A percentile compares a stretch with the other conserved stretches of the same genome.
Conservation (phyloP, 2,113 vertebrate genomes). For the Peromyscus leucopus region DNA sequence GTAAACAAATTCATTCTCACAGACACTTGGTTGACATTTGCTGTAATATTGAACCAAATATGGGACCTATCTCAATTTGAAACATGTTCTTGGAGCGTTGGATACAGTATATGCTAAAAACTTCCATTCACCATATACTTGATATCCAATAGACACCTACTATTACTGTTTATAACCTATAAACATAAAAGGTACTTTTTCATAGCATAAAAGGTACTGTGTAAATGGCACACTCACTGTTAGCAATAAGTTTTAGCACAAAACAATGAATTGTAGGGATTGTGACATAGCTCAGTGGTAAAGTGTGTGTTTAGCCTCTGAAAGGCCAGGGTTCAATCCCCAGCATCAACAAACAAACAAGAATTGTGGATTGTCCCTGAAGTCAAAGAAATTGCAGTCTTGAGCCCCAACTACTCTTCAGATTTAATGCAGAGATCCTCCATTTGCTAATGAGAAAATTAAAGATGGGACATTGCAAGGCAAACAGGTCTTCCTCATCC, state of each 20-base stretch:
- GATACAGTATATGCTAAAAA: background rate
- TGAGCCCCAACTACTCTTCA: background rate
- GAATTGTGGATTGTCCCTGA: fast-evolving
- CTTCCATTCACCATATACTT: background rate
- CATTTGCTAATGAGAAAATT: background rate
- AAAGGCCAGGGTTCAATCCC: background rate
- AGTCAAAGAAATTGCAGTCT: background rate
- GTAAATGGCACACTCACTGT: background rate
- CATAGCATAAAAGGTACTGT: background rate
- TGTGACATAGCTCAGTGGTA: background rate
- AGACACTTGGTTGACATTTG: background rate
- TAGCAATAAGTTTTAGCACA: background rate
- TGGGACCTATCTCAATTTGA: background rate
- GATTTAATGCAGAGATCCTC: background rate
- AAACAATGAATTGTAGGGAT: background rate
- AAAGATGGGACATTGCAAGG: background rate
- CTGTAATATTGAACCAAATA: background rate
- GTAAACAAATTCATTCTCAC: background rate
- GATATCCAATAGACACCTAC: background rate
- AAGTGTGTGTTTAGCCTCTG: background rate
- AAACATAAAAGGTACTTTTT: background rate
- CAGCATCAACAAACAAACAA: background rate
- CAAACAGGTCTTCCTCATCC: background rate
- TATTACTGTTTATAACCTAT: background rate
- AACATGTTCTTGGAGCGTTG: background rate